Evolutionary conservation across 2,797 vertebrate species (phyloP).

Genomic region (Urophycis tenuis): DNA sequence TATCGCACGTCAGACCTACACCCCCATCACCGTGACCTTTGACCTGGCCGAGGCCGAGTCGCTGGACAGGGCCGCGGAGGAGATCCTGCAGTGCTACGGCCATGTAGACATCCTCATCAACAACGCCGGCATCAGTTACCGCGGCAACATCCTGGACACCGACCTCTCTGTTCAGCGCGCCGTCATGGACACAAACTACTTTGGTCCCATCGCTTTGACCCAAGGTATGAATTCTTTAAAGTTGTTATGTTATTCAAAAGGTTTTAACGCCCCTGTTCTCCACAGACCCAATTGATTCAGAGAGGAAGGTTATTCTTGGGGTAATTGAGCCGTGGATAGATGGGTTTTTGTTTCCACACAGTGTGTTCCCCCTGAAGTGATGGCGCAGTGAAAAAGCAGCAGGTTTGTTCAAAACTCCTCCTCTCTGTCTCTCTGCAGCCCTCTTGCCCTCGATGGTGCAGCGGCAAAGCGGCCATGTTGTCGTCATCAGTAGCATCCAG

Average conservation of each 20-base stretch:
- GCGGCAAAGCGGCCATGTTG: slow-evolving; percentile 79
- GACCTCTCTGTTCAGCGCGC: slow-evolving; percentile 79
- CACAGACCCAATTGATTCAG: too few relatives aligned
- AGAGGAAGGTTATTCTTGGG: too few relatives aligned
- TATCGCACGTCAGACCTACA: slow-evolving; percentile 48
- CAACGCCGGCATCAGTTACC: slow-evolving; percentile 93
- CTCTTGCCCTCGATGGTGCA: slow-evolving; percentile 88
- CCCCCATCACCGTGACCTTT: slow-evolving; percentile 76
- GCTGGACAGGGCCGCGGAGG: slow-evolving; percentile 69
- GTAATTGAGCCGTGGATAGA: too few relatives aligned
- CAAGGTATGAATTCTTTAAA: slow-evolving; percentile 77
- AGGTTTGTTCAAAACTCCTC: neutral
- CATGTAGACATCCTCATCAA: slow-evolving; percentile 90
- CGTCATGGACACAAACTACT: slow-evolving; percentile 97
- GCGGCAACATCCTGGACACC: slow-evolving; percentile 82
- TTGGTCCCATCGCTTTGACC: slow-evolving; percentile 92
- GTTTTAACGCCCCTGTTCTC: neutral
- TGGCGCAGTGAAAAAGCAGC: too few relatives aligned
- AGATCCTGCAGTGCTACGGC: slow-evolving; percentile 80
- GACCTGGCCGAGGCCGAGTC: slow-evolving; percentile 75
- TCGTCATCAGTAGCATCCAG: slow-evolving; percentile 91
- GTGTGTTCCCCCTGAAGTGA: too few relatives aligned
- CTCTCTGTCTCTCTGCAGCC: slow-evolving; percentile 58
- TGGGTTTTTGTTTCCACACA: too few relatives aligned
- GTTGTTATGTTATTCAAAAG: neutral